Conservation (phyloP, 2,113 vertebrate genomes). For the Rhadina sibilatrix region DNA sequence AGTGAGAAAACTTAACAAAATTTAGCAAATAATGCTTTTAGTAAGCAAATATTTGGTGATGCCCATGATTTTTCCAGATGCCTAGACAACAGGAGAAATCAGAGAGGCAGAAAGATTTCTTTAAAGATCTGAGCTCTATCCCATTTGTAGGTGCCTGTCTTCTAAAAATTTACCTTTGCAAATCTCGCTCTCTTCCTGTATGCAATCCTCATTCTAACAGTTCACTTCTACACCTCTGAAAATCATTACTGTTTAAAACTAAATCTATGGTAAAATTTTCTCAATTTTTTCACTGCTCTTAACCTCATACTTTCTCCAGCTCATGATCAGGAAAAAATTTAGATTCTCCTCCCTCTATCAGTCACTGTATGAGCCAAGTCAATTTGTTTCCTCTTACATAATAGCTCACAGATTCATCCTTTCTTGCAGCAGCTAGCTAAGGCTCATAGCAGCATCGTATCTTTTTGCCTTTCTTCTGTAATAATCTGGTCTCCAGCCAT, state of each 20-base stretch:
- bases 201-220: neutral
- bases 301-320: neutral
- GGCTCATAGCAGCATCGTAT: neutral
- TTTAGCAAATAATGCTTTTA: neutral
- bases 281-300: neutral
- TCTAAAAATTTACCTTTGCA: neutral
- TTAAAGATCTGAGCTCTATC: neutral
- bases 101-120: neutral
- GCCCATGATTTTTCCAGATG: neutral
- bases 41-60: neutral
- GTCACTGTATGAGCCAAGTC: neutral
- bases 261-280: neutral
- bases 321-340: neutral
- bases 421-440: neutral
- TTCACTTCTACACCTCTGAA: neutral
- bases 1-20: neutral
- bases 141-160: neutral
- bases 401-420: constrained; percentile 5
- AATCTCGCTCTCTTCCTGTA: neutral
- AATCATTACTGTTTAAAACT: neutral
- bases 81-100: neutral
- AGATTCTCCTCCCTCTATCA: neutral
- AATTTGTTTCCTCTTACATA: neutral
- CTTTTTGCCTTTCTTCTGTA: neutral
- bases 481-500: neutral